Conservation (phyloP, 2,888 invertebrate genomes). For the Aleiodes testaceus region DNA sequence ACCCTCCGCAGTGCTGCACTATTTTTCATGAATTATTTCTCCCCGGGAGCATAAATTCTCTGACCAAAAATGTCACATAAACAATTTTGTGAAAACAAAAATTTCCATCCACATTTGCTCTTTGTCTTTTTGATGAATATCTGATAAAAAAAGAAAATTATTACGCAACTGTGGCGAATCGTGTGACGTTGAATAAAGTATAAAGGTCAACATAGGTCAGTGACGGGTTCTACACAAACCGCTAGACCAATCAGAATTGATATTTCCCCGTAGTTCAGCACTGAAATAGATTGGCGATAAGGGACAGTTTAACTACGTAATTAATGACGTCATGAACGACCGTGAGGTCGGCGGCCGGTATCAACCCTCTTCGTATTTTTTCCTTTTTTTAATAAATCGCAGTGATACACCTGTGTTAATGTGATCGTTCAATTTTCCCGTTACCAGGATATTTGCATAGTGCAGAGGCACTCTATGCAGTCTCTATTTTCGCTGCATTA, state of each 20-base stretch:
- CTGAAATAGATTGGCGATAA: constrained; percentile 11
- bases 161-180: constrained; percentile 1
- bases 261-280: background rate
- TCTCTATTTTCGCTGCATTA: background rate
- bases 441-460: background rate
- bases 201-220: constrained; percentile 28
- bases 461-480: background rate
- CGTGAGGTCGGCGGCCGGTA: constrained; percentile 35
- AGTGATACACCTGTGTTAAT: background rate
- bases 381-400: background rate
- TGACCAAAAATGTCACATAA: too few relatives aligned
- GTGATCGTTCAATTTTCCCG: background rate
- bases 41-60: too few relatives aligned
- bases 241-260: constrained; percentile 3
- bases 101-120: too few relatives aligned
- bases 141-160: background rate
- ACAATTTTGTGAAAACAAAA: too few relatives aligned
- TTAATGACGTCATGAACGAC: constrained; percentile 34
- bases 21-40: too few relatives aligned
- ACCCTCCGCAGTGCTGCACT: too few relatives aligned
- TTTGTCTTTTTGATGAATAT: too few relatives aligned
- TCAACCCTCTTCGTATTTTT: background rate
- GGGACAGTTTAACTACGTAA: constrained; percentile 8
- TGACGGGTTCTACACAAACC: constrained; percentile 7
- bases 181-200: constrained; percentile 3